A percentile compares a stretch with the other conserved stretches of the same genome.
These are phyloP conservation scores for Monomorium pharaonis DNA, from an alignment of 1,140 invertebrate species.

Conservation along the genomic window DNA sequence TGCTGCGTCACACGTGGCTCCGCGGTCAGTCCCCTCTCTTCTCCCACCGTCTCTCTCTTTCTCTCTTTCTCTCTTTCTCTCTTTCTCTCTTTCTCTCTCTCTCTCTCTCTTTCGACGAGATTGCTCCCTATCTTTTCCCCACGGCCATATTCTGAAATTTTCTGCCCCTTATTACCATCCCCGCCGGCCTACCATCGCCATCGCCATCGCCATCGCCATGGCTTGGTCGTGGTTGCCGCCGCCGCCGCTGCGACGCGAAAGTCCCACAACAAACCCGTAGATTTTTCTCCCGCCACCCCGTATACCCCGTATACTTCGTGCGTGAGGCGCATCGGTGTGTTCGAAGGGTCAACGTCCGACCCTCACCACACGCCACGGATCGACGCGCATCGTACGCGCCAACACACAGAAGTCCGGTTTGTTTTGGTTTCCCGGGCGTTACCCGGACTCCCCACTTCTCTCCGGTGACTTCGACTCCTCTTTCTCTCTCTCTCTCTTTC, in stretches of 20 bases:
- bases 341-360: slow-evolving; percentile 85
- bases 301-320: slow-evolving; percentile 69
- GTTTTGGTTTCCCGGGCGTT: slow-evolving; percentile 85
- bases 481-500: slow-evolving; percentile 58
- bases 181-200: background rate
- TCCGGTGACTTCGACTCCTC: slow-evolving; percentile 35
- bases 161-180: slow-evolving; percentile 41
- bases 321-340: slow-evolving; percentile 79
- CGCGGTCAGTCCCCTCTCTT: slow-evolving; percentile 52
- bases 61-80: background rate
- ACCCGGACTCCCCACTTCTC: slow-evolving; percentile 76
- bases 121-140: slow-evolving; percentile 18
- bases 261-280: slow-evolving; percentile 69
- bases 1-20: slow-evolving; percentile 49
- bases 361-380: slow-evolving; percentile 83
- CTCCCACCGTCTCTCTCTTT: background rate
- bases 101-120: background rate
- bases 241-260: slow-evolving; percentile 10
- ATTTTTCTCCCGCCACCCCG: slow-evolving; percentile 73
- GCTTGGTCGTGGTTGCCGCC: background rate
- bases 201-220: background rate
- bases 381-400: slow-evolving; percentile 78
- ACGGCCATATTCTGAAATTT: slow-evolving; percentile 52
- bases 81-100: background rate
- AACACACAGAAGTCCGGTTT: slow-evolving; percentile 82